phyloP scores from a whole-genome alignment of 2,113 vertebrate species.

The Ictidomys tridecemlineatus region DNA sequence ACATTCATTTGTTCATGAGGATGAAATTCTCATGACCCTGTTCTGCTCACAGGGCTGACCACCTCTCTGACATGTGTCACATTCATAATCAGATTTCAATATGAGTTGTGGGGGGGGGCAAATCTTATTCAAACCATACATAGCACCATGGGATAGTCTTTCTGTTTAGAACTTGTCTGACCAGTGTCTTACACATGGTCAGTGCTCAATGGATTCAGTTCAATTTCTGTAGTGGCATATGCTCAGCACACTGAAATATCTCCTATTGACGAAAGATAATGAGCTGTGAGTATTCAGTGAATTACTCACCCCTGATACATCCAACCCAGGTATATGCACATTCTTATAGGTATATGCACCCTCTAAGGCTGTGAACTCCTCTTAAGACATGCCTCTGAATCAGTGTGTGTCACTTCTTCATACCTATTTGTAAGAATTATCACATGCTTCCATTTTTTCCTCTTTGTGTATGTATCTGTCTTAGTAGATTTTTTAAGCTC shows the following conservation, averaged over 20 bases:
- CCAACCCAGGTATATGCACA: neutral
- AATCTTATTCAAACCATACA: neutral
- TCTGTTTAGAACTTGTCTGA: neutral
- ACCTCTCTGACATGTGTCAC: neutral
- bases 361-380: neutral
- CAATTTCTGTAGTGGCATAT: neutral
- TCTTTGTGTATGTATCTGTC: neutral
- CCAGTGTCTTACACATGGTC: neutral
- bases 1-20: neutral
- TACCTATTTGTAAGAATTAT: neutral
- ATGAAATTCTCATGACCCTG: neutral
- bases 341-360: neutral
- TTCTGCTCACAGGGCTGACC: neutral
- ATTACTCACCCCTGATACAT: neutral
- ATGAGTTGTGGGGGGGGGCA: neutral
- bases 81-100: neutral
- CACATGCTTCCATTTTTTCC: neutral
- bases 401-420: neutral
- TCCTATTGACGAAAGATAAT: neutral
- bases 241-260: neutral
- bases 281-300: neutral
- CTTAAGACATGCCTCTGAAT: neutral
- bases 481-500: neutral
- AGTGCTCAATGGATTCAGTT: neutral
- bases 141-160: neutral